Evolutionary conservation across 1,140 invertebrate genomes (phyloP), one percentile per base, ranked within the genome.

Genomic region (Tribolium castaneum): DNA sequence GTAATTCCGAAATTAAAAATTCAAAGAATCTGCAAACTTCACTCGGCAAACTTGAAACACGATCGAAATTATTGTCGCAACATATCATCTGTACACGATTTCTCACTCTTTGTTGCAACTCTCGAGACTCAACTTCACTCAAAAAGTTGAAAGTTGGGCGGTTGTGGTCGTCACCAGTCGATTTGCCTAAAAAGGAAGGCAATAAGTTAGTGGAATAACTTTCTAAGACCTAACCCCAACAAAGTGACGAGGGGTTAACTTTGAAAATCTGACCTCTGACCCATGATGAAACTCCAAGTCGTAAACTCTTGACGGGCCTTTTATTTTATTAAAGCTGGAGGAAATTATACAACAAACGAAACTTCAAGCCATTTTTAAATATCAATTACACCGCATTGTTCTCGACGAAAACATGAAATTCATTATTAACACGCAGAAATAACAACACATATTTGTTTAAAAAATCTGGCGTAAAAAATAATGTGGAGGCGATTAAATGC

Each of bases 131-230:
- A 59, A 59, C 16, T 59, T 19, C 54, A 22, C 54, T 56, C 54
- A 56, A 56, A 56, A 56, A 56, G 16, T 56, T 7, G 14, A 56
- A 56, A 56, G 54, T 56, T 56, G 22, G 54, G 10, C 22, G 54
- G 54, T 56, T 56, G 54, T 16, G 54, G 54, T 56, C 54, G 54
- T 56, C 54, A 59, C 54, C 10, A 59, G 54, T 59, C 54, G 54
- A 59, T 59, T 59, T 59, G 54, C 13, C 54, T 59, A 59, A 59
- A 59, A 59, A 59, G 54, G 54, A 9, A 19, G 14, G 22, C 54
- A 59, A 59, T 59, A 59, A 59, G 54, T 59, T 59, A 59, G 54
- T 59, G 54, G 22, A 25, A 59, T 59, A 59, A 59, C 54, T 59
- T 59, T 22, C 16, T 59, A 59, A 59, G 54, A 59, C 19, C 54